phyloP scores from a whole-genome alignment of 2,888 invertebrate species.

The Operophtera brumata region DNA sequence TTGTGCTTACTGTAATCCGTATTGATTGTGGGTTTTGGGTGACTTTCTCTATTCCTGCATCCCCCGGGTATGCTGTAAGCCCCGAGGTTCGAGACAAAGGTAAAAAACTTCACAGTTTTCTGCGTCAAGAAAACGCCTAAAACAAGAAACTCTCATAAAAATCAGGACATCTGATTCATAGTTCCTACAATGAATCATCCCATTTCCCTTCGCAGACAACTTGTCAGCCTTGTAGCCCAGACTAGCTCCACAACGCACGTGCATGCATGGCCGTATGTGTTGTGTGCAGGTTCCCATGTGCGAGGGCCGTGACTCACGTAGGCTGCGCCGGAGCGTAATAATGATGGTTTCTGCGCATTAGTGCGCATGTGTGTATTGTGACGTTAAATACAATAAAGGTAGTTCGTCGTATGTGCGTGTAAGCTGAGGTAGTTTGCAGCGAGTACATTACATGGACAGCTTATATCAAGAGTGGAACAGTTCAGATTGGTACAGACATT shows the following conservation, averaged over 20 bases:
- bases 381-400: not conserved
- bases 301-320: constrained; percentile 40
- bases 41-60: too few relatives aligned
- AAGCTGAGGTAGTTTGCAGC: not conserved
- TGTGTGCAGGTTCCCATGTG: constrained; percentile 22
- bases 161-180: not conserved
- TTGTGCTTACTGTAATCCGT: too few relatives aligned
- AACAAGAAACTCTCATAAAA: not conserved
- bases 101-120: too few relatives aligned
- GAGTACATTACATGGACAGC: not conserved
- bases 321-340: constrained; percentile 40
- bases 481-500: not conserved
- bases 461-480: not conserved
- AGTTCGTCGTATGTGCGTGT: constrained; percentile 8
- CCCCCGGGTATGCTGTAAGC: too few relatives aligned
- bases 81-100: too few relatives aligned
- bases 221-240: constrained; percentile 9
- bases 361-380: not conserved
- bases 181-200: constrained; percentile 14
- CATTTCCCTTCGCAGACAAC: not conserved
- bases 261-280: not conserved
- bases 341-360: constrained; percentile 12
- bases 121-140: too few relatives aligned
- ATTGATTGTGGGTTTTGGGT: too few relatives aligned
- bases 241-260: not conserved